These are phyloP conservation scores for Megaceryle torquata DNA, from an alignment of 2,113 vertebrate genomes.

Conservation along the genomic window DNA sequence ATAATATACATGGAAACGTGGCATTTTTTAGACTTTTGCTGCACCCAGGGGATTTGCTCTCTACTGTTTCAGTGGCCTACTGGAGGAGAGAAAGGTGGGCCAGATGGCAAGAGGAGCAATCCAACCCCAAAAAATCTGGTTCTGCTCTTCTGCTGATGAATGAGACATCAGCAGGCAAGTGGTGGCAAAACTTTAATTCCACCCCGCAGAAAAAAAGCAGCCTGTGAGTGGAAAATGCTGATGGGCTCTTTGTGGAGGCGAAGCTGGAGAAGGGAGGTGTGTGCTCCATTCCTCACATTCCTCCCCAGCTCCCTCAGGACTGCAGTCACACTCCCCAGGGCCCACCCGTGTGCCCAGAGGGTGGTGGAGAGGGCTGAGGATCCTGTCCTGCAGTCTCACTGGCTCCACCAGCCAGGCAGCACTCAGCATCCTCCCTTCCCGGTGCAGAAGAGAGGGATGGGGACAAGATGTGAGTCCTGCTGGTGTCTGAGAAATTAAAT, in stretches of 20 bases:
- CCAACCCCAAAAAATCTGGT: not conserved
- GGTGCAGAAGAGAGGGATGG: rapidly evolving
- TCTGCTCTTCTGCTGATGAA: not conserved
- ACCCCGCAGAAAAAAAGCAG: not conserved
- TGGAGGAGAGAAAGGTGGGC: not conserved
- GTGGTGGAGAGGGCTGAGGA: not conserved
- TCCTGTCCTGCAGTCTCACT: not conserved
- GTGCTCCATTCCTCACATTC: conserved; percentile 24
- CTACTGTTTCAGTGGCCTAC: not conserved
- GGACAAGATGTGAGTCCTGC: not conserved
- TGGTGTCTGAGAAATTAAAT: not conserved
- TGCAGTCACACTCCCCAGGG: not conserved
- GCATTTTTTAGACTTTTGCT: not conserved
- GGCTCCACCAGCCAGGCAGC: not conserved
- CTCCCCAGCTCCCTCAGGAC: not conserved
- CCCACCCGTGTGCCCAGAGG: not conserved
- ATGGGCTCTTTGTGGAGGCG: not conserved
- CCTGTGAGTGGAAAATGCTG: not conserved
- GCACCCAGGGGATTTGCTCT: not conserved
- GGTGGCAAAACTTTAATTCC: not conserved
- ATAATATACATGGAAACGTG: not conserved
- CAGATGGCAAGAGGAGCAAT: not conserved
- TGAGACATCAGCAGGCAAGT: not conserved
- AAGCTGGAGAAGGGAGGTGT: not conserved
- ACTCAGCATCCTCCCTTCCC: not conserved